Percentiles rank a stretch among this genome's conserved stretches.
phyloP scores from a whole-genome alignment of 2,113 vertebrate genomes.

The Setophaga coronata region DNA sequence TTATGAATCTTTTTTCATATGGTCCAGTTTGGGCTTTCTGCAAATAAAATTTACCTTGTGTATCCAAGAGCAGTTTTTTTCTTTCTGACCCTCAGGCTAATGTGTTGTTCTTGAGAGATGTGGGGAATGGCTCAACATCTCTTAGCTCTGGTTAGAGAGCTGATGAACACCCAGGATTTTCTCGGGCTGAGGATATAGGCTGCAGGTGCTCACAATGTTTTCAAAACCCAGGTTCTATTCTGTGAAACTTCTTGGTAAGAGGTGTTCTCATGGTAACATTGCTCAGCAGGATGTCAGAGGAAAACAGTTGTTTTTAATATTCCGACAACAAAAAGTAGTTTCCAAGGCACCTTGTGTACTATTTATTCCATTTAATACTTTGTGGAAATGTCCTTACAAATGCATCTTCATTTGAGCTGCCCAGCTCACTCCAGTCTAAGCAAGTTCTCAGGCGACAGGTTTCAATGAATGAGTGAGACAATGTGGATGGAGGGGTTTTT shows the following conservation, averaged over 20 bases:
- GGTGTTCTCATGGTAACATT: not conserved
- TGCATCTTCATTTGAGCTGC: not conserved
- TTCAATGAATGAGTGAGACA: not conserved
- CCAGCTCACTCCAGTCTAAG: not conserved
- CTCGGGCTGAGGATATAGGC: rapidly evolving
- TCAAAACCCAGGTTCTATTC: not conserved
- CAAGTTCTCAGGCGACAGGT: not conserved
- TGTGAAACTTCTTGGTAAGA: not conserved
- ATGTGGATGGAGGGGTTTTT: not conserved
- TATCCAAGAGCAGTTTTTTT: not conserved
- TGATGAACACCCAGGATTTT: not conserved
- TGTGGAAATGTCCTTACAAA: not conserved
- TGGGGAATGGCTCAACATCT: not conserved
- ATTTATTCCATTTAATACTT: not conserved
- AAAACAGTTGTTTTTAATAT: not conserved
- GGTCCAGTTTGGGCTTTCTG: not conserved
- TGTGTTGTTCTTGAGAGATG: rapidly evolving
- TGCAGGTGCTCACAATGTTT: not conserved
- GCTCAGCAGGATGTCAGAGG: not conserved
- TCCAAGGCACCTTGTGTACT: not conserved
- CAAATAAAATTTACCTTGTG: not conserved
- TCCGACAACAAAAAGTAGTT: not conserved
- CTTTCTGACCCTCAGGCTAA: not conserved
- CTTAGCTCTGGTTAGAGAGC: not conserved
- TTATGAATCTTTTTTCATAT: not conserved